Percentiles rank a stretch among this genome's conserved stretches.
phyloP scores from a whole-genome alignment of 1,140 invertebrate genomes.

The Nasonia vitripennis region DNA sequence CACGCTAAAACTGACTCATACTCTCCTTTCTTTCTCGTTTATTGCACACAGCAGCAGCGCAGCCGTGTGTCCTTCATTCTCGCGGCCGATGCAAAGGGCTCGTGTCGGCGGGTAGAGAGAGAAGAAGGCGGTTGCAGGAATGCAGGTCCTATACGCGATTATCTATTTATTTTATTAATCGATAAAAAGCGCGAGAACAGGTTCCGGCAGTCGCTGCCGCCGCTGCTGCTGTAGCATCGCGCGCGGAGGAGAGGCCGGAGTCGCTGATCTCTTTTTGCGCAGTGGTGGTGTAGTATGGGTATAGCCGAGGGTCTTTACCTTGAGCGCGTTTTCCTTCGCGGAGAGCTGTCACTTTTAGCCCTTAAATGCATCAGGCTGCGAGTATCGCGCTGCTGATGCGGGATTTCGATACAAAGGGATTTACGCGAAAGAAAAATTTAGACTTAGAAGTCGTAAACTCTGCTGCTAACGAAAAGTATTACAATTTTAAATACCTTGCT shows the following conservation, averaged over 20 bases:
- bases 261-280: neutral
- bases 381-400: neutral
- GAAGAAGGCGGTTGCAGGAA: conserved; percentile 56
- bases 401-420: neutral
- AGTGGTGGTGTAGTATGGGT: neutral
- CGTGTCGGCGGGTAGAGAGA: neutral
- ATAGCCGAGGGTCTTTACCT: neutral
- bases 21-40: conserved; percentile 13
- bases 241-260: neutral
- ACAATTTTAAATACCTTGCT: no score
- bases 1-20: conserved; percentile 10
- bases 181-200: conserved; percentile 67
- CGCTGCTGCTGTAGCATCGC: no score
- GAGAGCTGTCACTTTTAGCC: conserved; percentile 7
- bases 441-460: no score
- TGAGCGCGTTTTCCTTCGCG: conserved; percentile 15
- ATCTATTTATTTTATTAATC: conserved; percentile 71
- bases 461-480: no score
- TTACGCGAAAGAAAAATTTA: neutral
- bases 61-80: neutral
- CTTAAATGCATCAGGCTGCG: neutral
- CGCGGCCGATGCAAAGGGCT: neutral
- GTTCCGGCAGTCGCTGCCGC: conserved; percentile 59
- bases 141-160: conserved; percentile 64
- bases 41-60: conserved; percentile 8